These are phyloP conservation scores for Phocides pigmalion DNA, from an alignment of 1,140 invertebrate species.

Conservation along the genomic window DNA sequence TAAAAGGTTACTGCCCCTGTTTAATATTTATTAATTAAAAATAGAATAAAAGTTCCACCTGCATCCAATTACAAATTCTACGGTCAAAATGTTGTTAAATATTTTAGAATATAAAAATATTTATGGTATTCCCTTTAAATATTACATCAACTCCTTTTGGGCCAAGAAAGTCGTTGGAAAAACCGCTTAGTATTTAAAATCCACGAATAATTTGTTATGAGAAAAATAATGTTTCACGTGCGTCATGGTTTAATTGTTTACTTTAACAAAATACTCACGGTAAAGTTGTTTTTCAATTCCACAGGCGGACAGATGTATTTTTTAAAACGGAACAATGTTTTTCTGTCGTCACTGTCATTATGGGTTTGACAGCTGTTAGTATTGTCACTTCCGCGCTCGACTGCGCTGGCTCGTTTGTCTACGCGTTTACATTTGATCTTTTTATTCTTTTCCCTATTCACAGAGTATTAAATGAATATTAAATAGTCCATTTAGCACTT, in stretches of 20 bases:
- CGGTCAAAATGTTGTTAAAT: no score
- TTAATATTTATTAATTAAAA: no score
- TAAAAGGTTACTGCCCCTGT: no score
- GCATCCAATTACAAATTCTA: no score
- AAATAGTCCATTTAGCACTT: not conserved
- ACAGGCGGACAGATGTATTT: conserved; percentile 16
- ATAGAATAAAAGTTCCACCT: no score
- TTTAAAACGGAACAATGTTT: conserved; percentile 26
- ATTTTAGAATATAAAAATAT: no score
- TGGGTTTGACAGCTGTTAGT: conserved; percentile 28
- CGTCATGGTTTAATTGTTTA: conserved; percentile 25
- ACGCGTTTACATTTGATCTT: not conserved
- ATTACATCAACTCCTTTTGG: no score
- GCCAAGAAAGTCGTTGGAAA: no score
- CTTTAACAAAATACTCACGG: conserved; percentile 6
- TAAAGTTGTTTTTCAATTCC: conserved; percentile 10
- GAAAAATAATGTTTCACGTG: not conserved
- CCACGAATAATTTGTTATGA: no score
- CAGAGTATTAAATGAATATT: not conserved
- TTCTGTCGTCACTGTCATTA: conserved; percentile 32
- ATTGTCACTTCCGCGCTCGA: conserved; percentile 10
- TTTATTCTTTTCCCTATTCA: not conserved
- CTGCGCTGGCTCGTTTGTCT: not conserved
- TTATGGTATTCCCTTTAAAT: no score
- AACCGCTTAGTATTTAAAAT: no score